Evolutionary conservation across 2,113 vertebrate species (phyloP), one percentile per base, ranked within the genome.

Genomic region (Aptenodytes patagonicus): DNA sequence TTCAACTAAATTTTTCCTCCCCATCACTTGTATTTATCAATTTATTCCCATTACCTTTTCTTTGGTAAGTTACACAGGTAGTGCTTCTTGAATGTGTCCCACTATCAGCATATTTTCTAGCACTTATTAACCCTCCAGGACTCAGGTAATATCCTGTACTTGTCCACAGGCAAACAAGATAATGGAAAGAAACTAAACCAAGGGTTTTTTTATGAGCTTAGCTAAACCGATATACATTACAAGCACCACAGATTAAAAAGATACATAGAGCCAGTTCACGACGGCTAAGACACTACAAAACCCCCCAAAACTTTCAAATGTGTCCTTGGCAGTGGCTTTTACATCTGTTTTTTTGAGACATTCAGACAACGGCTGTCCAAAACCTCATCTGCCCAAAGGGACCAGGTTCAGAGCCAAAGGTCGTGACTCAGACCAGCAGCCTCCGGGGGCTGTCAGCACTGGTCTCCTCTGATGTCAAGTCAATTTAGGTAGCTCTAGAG

Each of bases 241-340:
- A 92, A 71, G 4, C 8, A 60, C 7, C 19, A 76, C 13, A 36
- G 10, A 90, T 17, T 60, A 66, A 69, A 80, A 55, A 65, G 29
- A 49, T 9, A 26, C 2, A 55, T 1, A 22, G 11, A 40, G 11
- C 3, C 38, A 64, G 49, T 34, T 52, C 46, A n/a, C 5, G 1
- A 31, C 4, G 2, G 3, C 55, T 26, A 81, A 66, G 7, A 70
- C 8, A 29, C 26, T 31, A 52, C 13, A 61, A 42, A 89, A 86
- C 22, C 1, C 0, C 18, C 3, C 8, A 54, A 54, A 64, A 38
- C 16, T 46, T 68, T 36, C 36, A 79, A 65, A 57, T 1, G 0
- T 2, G 3, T 47, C n/a, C 24, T 52, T 44, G 10, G 32, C 31
- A 85, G 28, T 9, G 9, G 11, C 24, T 82, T 85, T 73, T 36